Evolutionary conservation across 2,888 invertebrate species (phyloP).

Genomic region (Scelioninae gen. 2): DNA sequence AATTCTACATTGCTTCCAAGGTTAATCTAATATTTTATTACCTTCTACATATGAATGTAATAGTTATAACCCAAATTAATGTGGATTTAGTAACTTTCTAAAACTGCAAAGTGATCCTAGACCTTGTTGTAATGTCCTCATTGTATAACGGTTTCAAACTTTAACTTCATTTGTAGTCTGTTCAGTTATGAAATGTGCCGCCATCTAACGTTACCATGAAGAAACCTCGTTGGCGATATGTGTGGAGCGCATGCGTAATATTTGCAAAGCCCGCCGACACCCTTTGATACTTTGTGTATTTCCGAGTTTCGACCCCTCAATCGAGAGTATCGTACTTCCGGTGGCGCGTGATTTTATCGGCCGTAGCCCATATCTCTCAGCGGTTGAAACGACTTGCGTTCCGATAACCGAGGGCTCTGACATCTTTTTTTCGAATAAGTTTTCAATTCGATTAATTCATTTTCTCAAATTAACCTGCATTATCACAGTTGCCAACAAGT

Average conservation of each 20-base stretch:
- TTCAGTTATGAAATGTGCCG: slow-evolving; percentile 60
- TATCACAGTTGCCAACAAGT: too few relatives aligned
- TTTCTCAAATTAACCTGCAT: too few relatives aligned
- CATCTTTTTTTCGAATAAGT: slow-evolving; percentile 40
- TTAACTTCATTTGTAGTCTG: too few relatives aligned
- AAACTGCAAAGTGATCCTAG: too few relatives aligned
- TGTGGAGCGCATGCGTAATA: slow-evolving; percentile 56
- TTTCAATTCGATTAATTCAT: neutral
- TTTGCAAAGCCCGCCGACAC: slow-evolving; percentile 57
- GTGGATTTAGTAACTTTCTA: too few relatives aligned
- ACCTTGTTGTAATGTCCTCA: too few relatives aligned
- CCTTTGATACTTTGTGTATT: slow-evolving; percentile 46
- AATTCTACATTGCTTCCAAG: too few relatives aligned
- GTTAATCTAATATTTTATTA: too few relatives aligned
- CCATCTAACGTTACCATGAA: slow-evolving; percentile 66
- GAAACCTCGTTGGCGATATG: slow-evolving; percentile 59
- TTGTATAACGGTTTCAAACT: too few relatives aligned
- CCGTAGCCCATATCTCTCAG: slow-evolving; percentile 64
- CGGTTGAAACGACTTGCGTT: slow-evolving; percentile 65
- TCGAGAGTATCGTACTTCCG: slow-evolving; percentile 59
- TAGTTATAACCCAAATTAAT: too few relatives aligned
- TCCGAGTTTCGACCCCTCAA: slow-evolving; percentile 53
- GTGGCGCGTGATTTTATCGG: slow-evolving; percentile 71
- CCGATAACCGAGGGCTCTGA: slow-evolving; percentile 61
- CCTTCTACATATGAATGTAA: too few relatives aligned